phyloP scores from a whole-genome alignment of 2,797 vertebrate species.

The Sparidentex hasta region DNA sequence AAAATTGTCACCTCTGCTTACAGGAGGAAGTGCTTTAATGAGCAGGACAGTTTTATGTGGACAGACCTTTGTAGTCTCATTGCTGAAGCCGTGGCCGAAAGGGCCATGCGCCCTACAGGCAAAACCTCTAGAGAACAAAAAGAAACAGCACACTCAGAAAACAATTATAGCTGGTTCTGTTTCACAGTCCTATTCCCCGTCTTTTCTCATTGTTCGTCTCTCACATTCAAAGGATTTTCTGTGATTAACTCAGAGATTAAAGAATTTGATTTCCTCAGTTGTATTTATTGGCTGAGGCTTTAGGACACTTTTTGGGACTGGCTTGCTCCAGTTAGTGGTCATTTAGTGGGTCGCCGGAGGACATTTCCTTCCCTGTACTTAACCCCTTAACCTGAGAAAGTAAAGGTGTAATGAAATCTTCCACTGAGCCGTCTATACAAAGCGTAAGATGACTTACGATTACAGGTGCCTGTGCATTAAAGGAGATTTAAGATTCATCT shows the following conservation, averaged over 20 bases:
- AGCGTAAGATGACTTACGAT: slow-evolving; percentile 83
- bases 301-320: slow-evolving; percentile 79
- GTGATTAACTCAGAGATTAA: slow-evolving; percentile 72
- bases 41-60: slow-evolving; percentile 91
- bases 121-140: slow-evolving; percentile 68
- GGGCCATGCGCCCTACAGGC: slow-evolving; percentile 84
- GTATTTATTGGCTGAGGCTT: slow-evolving; percentile 86
- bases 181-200: slow-evolving; percentile 14
- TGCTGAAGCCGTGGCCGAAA: slow-evolving; percentile 81
- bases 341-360: slow-evolving; percentile 87
- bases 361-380: slow-evolving; percentile 93
- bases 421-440: slow-evolving; percentile 83
- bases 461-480: slow-evolving; percentile 73
- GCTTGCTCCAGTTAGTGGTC: slow-evolving; percentile 85
- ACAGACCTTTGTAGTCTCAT: slow-evolving; percentile 87
- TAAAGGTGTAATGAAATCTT: slow-evolving; percentile 90
- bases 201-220: slow-evolving; percentile 80
- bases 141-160: background rate
- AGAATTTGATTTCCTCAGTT: slow-evolving; percentile 85
- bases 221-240: slow-evolving; percentile 81
- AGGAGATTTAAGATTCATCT: slow-evolving; percentile 78
- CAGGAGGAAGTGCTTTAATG: slow-evolving; percentile 89
- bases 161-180: slow-evolving; percentile 79
- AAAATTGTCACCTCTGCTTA: slow-evolving; percentile 93
- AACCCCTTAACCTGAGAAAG: slow-evolving; percentile 90